Evolutionary conservation across 2,888 invertebrate genomes (phyloP).

Genomic region (Meandrusa payeni): DNA sequence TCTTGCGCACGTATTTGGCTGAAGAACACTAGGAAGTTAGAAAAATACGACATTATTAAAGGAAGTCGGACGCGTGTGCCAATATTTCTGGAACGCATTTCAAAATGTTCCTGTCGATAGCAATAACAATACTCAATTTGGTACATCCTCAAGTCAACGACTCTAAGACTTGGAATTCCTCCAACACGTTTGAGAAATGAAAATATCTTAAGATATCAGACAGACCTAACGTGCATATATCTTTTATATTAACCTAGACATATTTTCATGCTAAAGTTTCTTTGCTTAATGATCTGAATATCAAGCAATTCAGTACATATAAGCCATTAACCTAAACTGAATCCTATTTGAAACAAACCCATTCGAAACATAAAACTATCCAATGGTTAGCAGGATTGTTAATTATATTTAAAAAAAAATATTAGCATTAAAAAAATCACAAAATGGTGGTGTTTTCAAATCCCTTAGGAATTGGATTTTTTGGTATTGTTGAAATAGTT

Average conservation of each 20-base stretch:
- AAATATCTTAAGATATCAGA: constrained; percentile 37
- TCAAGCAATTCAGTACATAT: too few species aligned
- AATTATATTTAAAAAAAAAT: too few species aligned
- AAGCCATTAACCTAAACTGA: too few species aligned
- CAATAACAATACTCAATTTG: constrained; percentile 43
- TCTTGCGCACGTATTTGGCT: constrained; percentile 12
- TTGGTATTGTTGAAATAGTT: too few species aligned
- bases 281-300: too few species aligned
- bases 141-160: constrained; percentile 64
- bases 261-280: too few species aligned
- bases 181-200: constrained; percentile 76
- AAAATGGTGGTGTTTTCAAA: too few species aligned
- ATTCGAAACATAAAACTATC: too few species aligned
- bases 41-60: constrained; percentile 20
- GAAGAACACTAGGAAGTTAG: constrained; percentile 8
- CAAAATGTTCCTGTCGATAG: constrained; percentile 51
- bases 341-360: too few species aligned
- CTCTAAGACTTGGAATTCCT: constrained; percentile 70
- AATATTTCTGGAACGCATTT: constrained; percentile 23
- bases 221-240: constrained; percentile 4
- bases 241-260: neutral
- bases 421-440: too few species aligned
- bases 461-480: too few species aligned
- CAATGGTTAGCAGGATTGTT: too few species aligned
- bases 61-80: constrained; percentile 19